Evolutionary conservation across 2,113 vertebrate genomes (phyloP), one percentile per base, ranked within the genome.

Genomic region (Oncorhynchus keta): DNA sequence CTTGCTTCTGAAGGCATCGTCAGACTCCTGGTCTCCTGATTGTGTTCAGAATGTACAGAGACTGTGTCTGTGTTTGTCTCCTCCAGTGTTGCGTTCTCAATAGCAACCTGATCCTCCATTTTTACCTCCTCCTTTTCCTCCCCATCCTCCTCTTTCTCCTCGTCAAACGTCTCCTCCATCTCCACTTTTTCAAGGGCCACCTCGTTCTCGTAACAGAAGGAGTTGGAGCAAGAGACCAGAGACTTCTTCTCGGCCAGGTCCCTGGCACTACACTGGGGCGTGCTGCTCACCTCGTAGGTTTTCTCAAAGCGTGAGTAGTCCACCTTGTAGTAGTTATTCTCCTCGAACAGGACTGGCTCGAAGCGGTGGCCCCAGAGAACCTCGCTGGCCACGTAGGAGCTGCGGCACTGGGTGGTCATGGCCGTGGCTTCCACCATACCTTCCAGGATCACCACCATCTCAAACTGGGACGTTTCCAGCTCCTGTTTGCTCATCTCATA

Each of bases 321-420:
- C 83, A 99, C 97, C 81, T 97, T 98, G 91, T 98, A 99, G 89
- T 95, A 96, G 86, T 95, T 96, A 70, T 97, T 98, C 85, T 98
- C 97, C 86, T 98, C 96, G 4, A 98, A 99, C 85, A 99, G 96
- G 2, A 99, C 97, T 0, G 97, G 95, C 90, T 99, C 97, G 0
- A 98, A 99, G 78, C 97, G 96, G 89, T 98, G 95, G 59, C 97
- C 97, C 97, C 97, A 99, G 61, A 97, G 94, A 86, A 99, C 95
- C 88, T 99, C 97, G 0, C 94, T 95, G 0, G 96, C 95, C 89
- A 98, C 91, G 0, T 99, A 99, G 0, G 97, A 99, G 91, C 97
- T 98, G n/a, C 97, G 96, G 84, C 97, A 99, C 88, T 99, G 97
- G 0, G 97, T 99, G 0, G 97, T 98, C 97, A 99, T 99, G 87